Evolutionary conservation across 2,113 vertebrate species (phyloP), one percentile per base, ranked within the genome.

Genomic region (Heterochromis multidens): DNA sequence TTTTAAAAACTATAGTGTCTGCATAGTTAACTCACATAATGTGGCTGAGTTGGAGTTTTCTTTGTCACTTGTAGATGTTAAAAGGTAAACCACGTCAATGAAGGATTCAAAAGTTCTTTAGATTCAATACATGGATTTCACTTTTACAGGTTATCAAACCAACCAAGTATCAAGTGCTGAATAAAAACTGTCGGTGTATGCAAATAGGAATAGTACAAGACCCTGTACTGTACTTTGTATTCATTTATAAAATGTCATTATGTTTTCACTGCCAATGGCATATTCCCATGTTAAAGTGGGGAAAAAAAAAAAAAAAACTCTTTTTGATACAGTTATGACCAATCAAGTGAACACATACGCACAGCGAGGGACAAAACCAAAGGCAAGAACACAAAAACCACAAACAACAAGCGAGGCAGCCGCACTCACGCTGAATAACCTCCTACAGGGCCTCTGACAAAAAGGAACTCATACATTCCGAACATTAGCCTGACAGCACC

Each of bases 381-480:
- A 78, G 52, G 31, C 27, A 9, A 52, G 58, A 79, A 77, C 83
- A 89, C 35, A 89, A 29, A 40, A 74, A 72, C 49, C 43, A 56
- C 57, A 74, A 72, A 79, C 77, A 67, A 58, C 37, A 31, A 84
- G 60, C 7, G 77, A 89, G 60, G 35, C 37, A 17, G 80, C 29
- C 9, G 1, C 52, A 2, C 13, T 16, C 35, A 6, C 7, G 16
- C 46, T 79, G 61, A 65, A 63, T 58, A 29, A 23, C 19, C 85
- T 43, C 87, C 80, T 16, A 74, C 87, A 4, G 54, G 63, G 29
- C 35, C 23, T 29, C 33, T n/a, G 84, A 88, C 63, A 80, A 87
- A 84, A 65, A 61, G 17, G 40, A 33, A 37, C 56, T 61, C 35
- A 16, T 35, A 74, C 84, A 49, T 25, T 54, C 60, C 29, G 56